Base-by-base conservation (phyloP, 2,113 vertebrate species). In the Ictalurus punctatus region DNA sequence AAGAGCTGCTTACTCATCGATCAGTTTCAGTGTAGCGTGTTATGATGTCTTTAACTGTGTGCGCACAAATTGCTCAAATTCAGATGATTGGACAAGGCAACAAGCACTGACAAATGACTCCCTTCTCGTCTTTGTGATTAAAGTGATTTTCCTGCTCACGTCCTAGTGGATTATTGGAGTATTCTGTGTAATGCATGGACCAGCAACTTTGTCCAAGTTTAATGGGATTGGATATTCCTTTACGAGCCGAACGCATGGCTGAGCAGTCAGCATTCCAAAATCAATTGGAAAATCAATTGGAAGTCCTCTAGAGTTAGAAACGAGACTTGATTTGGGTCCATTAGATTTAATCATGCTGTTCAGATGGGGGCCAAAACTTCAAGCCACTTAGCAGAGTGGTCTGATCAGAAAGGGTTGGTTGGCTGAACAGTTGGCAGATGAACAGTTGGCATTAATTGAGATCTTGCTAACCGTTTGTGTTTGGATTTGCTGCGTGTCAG, bases 31-130 rank as follows among this genome's bases (percentile, higher is more conserved):
- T 79, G 6, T n/a, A 61, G 71, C 61, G 78, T 19, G 40, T 88
- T 61, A 52, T 30, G 52, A 90, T 63, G 78, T 90, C 79, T 61
- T 86, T 84, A 84, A 56, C n/a, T 2, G 27, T 52, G 40, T 76
- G 79, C 2, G 19, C 7, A 34, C 80, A 16, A 27, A 91, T 91
- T 69, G 37, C 86, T 89, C 86, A 87, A 25, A 84, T 80, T 78
- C 63, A 87, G 30, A 76, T 91, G 69, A 85, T 54, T 78, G 48
- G 71, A 63, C 52, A 52, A 61, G 59, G 34, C 48, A 83, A 40
- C 78, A 59, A 65, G 48, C 58, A 21, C 67, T 76, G 65, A 86
- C 5, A n/a, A 44, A 79, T 63, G 84, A 85, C 65, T 40, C 48
- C 7, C 27, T 25, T 40, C 23, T 27, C 8, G 37, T 69, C 79